These are phyloP conservation scores for Semnopithecus entellus DNA, from an alignment of 2,113 vertebrate genomes.

Conservation along the genomic window DNA sequence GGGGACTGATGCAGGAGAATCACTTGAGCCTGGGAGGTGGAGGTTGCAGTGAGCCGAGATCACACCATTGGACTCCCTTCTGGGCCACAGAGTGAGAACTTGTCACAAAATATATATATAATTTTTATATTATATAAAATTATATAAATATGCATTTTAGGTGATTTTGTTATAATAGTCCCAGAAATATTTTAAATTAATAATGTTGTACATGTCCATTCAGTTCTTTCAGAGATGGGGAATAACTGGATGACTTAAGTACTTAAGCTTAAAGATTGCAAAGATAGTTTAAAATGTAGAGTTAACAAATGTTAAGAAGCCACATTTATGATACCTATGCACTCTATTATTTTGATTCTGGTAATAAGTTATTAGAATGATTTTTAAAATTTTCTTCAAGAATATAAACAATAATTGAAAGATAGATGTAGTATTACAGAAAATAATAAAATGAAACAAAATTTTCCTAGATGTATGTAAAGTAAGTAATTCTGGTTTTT, in stretches of 20 bases:
- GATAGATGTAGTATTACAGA: not conserved
- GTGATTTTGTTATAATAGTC: not conserved
- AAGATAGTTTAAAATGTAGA: not conserved
- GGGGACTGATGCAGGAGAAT: no score
- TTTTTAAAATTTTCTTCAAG: not conserved
- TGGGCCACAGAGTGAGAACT: no score
- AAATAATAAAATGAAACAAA: not conserved
- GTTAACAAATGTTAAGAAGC: not conserved
- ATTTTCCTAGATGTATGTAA: not conserved
- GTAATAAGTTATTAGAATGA: not conserved
- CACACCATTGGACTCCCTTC: no score
- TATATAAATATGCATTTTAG: not conserved
- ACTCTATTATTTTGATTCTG: not conserved
- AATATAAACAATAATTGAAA: not conserved
- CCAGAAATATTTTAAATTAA: not conserved
- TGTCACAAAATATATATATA: no score
- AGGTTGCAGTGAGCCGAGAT: no score
- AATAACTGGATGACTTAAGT: not conserved
- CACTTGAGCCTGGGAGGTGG: no score
- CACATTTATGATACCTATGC: not conserved
- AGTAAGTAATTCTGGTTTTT: not conserved
- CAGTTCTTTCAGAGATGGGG: not conserved
- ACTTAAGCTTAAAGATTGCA: conserved; percentile 10
- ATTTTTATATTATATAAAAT: no score
- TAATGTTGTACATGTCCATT: not conserved